Base-by-base conservation (phyloP, 2,888 invertebrate species). In the Bruchidius siliquastri region DNA sequence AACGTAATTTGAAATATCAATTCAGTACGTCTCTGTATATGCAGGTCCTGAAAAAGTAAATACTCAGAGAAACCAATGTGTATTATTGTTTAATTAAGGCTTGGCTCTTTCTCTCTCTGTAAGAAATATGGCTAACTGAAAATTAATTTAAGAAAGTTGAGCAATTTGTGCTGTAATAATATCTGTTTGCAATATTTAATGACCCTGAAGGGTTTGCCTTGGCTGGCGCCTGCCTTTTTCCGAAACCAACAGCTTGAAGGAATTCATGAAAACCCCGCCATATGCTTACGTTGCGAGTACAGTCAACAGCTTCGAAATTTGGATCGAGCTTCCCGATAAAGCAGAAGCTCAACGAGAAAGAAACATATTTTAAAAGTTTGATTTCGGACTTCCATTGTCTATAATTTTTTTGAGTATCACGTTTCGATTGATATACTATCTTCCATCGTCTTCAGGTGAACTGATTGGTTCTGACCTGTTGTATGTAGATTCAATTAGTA, bases 31-130 rank as follows among this genome's bases (percentile, higher is more conserved):
- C 76, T 71, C 72, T 73, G 69, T 74, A 72, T 49, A 49, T 49
- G 49, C 49, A 76, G 75, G 76, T 74, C 75, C 72, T 71, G 76
- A 79, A 79, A 79, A 78, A 79, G 76, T 78, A 84, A 84, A 84
- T 81, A 82, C 81, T 79, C 79, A 78, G 77, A 79, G 77, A 80
- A 77, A 78, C 77, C 80, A 78, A 81, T 81, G 80, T 81, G 80
- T 85, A 85, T 86, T 86, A 85, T 86, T 85, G 84, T 86, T 86
- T 86, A 84, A 85, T 86, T 86, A 86, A 80, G 75, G 49, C 49
- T 49, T 49, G 49, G 49, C 49, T 49, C 49, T 49, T 49, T 49
- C 78, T 77, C 81, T 79, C 79, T 73, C 80, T 78, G 82, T 83
- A 84, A 85, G 84, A 84, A 84, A 84, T 83, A 84, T 84, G 83